phyloP scores from a whole-genome alignment of 1,140 invertebrate genomes.

The Amyelois transitella region DNA sequence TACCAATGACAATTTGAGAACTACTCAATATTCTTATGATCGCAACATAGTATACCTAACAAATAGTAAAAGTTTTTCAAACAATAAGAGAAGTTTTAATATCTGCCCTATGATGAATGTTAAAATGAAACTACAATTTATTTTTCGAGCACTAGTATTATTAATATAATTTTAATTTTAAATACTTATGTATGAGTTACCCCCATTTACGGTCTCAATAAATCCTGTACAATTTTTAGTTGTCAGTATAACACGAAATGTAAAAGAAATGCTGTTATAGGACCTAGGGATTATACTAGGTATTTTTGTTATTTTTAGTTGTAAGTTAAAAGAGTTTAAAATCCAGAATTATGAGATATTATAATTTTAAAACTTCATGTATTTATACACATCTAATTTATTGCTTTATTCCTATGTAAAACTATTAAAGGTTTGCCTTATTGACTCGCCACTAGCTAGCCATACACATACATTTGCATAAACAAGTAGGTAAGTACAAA shows the following conservation, averaged over 20 bases:
- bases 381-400: conserved; percentile 49
- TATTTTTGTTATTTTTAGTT: conserved; percentile 61
- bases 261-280: background rate
- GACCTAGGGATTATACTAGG: conserved; percentile 1
- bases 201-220: background rate
- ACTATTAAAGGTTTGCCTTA: too few species aligned
- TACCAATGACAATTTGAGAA: conserved; percentile 33
- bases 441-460: too few species aligned
- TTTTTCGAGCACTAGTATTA: background rate
- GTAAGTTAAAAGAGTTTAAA: conserved; percentile 54
- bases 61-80: background rate
- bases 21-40: background rate
- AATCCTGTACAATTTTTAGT: background rate
- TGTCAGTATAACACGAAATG: background rate
- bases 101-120: too few species aligned
- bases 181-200: background rate
- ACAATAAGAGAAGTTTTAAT: background rate
- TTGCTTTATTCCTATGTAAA: conserved; percentile 26
- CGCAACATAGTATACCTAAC: too few species aligned
- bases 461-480: too few species aligned
- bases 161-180: background rate
- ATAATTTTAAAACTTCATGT: conserved; percentile 46
- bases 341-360: conserved; percentile 66
- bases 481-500: too few species aligned
- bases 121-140: background rate